These are phyloP conservation scores for Acrossocheilus wenchowensis DNA, from an alignment of 2,797 vertebrate genomes.

Conservation along the genomic window DNA sequence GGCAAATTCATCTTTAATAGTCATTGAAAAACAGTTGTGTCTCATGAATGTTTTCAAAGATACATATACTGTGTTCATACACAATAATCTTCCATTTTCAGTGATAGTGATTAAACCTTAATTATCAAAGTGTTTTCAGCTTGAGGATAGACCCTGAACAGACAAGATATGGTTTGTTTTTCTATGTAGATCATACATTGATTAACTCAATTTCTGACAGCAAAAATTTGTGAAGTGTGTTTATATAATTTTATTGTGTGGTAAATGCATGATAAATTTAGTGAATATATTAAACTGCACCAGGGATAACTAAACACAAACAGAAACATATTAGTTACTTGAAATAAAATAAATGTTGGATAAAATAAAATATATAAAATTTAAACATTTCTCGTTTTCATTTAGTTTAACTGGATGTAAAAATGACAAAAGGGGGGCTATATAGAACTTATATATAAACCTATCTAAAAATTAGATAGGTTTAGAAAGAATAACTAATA, in stretches of 20 bases:
- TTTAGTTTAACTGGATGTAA: neutral
- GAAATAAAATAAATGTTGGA: neutral
- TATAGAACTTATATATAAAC: too few relatives aligned
- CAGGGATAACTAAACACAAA: neutral
- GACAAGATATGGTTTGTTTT: neutral
- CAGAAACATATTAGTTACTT: neutral
- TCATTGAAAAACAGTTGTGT: neutral
- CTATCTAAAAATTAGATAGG: too few relatives aligned
- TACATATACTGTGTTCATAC: neutral
- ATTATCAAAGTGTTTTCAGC: neutral
- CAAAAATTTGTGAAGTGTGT: neutral
- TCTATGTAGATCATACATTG: too few relatives aligned
- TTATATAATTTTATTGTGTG: neutral
- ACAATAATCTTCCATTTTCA: neutral
- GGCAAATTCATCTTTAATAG: neutral
- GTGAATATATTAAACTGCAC: neutral
- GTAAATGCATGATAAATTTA: neutral
- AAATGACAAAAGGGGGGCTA: too few relatives aligned
- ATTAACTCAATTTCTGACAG: neutral
- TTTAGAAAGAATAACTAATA: too few relatives aligned
- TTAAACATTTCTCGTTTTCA: neutral
- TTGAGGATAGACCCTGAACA: neutral
- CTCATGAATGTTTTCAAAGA: neutral
- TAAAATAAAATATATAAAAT: too few relatives aligned
- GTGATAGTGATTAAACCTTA: neutral